phyloP scores from a whole-genome alignment of 2,888 invertebrate species.

The Patella caerulea region DNA sequence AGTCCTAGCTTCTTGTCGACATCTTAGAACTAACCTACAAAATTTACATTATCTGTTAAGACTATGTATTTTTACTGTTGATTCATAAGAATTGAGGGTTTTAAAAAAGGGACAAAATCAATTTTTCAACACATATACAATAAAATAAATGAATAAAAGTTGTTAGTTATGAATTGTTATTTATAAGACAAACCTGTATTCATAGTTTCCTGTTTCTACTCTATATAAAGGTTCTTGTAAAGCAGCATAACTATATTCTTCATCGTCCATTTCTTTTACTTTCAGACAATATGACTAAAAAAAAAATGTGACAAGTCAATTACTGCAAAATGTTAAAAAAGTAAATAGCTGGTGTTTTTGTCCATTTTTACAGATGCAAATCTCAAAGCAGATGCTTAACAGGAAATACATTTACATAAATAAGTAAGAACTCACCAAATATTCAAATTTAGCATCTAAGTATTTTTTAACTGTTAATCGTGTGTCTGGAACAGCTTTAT shows the following conservation, averaged over 20 bases:
- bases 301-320: constrained; percentile 2
- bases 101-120: not conserved
- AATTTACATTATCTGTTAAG: no score
- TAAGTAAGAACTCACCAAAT: constrained; percentile 76
- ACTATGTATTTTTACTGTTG: not conserved
- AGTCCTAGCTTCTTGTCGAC: constrained; percentile 92
- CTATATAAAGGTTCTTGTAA: constrained; percentile 96
- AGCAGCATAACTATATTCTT: constrained; percentile 89
- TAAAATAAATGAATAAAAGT: no score
- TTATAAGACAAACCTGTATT: constrained; percentile 80
- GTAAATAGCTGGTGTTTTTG: no score
- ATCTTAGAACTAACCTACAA: constrained; percentile 87
- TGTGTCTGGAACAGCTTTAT: constrained; percentile 97
- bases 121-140: no score
- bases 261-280: constrained; percentile 99
- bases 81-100: not conserved
- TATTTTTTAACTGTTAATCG: constrained; percentile 97
- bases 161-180: no score
- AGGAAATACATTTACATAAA: not conserved
- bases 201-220: constrained; percentile 99
- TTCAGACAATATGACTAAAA: constrained; percentile 92
- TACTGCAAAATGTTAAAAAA: not conserved
- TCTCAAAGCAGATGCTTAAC: no score
- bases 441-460: constrained; percentile 98
- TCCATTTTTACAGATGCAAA: no score